Evolutionary conservation across 2,113 vertebrate species (phyloP).

Genomic region (Bujurquina vittata): DNA sequence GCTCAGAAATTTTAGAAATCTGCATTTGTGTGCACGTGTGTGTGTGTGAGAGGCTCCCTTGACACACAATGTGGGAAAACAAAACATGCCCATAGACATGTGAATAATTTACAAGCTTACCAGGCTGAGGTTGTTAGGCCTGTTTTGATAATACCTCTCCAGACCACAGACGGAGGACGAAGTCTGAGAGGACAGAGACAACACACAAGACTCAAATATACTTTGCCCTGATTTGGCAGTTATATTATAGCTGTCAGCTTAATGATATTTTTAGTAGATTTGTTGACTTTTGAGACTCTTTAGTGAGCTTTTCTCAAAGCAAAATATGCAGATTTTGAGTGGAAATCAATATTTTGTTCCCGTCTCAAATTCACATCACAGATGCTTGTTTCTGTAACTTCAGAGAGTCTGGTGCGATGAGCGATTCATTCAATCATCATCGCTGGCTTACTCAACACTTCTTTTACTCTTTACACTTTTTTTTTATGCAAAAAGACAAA

Average conservation of each 20-base stretch:
- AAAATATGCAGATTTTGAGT: too few species aligned
- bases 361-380: neutral
- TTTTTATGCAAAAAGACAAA: neutral
- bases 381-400: neutral
- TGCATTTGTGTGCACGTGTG: neutral
- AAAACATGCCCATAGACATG: constrained; percentile 26
- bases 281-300: neutral
- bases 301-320: neutral
- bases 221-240: neutral
- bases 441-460: neutral
- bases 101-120: constrained; percentile 59
- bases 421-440: neutral
- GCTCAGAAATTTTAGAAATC: neutral
- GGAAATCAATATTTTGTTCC: too few species aligned
- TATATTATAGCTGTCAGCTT: neutral
- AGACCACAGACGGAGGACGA: constrained; percentile 25
- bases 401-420: neutral
- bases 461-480: neutral
- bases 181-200: neutral
- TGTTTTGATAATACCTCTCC: constrained; percentile 40
- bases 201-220: neutral
- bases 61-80: constrained; percentile 24
- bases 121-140: constrained; percentile 26
- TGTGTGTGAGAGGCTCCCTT: neutral
- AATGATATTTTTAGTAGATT: neutral